Evolutionary conservation across 2,888 invertebrate genomes (phyloP).

Genomic region (Cephus pulcher): DNA sequence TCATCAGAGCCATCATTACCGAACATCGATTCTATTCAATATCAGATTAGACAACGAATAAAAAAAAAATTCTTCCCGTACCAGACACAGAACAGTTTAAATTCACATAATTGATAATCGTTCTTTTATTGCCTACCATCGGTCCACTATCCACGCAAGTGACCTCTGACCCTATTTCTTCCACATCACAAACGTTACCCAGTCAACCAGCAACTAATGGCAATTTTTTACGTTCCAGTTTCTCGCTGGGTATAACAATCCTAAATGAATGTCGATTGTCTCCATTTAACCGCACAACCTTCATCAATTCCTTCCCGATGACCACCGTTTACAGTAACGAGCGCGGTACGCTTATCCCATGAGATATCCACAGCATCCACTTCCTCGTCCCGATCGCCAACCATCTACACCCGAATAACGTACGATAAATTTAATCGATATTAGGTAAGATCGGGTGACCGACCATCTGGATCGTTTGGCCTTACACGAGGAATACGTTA

Average conservation of each 20-base stretch:
- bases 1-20: background rate
- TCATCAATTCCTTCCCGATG: background rate
- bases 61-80: background rate
- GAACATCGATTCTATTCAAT: constrained; percentile 12
- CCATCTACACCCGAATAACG: background rate
- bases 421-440: background rate
- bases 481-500: background rate
- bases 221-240: background rate
- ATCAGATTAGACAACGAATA: background rate
- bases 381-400: background rate
- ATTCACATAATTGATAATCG: background rate
- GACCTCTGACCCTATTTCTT: background rate
- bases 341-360: background rate
- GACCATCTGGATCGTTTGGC: background rate
- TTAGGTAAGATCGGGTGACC: background rate
- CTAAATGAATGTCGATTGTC: background rate
- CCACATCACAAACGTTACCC: background rate
- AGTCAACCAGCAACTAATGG: background rate
- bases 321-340: background rate
- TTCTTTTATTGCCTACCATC: background rate
- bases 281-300: background rate
- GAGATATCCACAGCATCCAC: background rate
- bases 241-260: background rate
- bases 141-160: background rate
- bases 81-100: background rate